These are phyloP conservation scores for Trachurus trachurus DNA, from an alignment of 2,797 vertebrate species.

Conservation along the genomic window DNA sequence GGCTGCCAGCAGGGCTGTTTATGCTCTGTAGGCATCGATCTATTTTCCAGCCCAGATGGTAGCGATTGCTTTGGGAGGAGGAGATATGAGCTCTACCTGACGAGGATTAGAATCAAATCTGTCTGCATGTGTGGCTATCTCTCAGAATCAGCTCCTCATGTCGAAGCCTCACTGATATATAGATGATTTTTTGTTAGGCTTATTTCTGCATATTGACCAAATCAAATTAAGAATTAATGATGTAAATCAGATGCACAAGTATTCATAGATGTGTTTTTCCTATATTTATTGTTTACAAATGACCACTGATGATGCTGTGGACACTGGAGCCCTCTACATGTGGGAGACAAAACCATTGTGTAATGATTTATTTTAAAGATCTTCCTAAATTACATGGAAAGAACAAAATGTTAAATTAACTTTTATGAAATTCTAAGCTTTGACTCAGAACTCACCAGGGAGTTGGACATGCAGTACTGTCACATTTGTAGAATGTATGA, in stretches of 20 bases:
- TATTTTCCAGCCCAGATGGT: constrained; percentile 73
- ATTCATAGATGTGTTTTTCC: neutral
- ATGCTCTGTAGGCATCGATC: constrained; percentile 62
- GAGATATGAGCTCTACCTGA: constrained; percentile 64
- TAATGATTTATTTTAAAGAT: neutral
- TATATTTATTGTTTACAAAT: too few relatives aligned
- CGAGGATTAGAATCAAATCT: constrained; percentile 55
- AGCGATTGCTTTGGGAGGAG: constrained; percentile 60
- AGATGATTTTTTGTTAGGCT: too few relatives aligned
- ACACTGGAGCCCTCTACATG: neutral
- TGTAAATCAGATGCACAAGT: neutral
- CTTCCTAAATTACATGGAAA: neutral
- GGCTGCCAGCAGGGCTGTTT: constrained; percentile 64
- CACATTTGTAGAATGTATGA: neutral
- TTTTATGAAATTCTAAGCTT: neutral
- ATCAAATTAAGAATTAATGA: too few relatives aligned
- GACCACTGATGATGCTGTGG: neutral
- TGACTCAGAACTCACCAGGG: neutral
- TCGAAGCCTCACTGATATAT: neutral
- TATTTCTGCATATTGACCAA: too few relatives aligned
- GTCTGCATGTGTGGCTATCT: constrained; percentile 18
- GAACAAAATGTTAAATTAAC: neutral
- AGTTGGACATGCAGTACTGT: neutral
- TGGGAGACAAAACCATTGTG: neutral
- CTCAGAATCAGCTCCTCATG: neutral